Evolutionary conservation across 2,113 vertebrate species (phyloP).

Genomic region (Alligator sinensis): DNA sequence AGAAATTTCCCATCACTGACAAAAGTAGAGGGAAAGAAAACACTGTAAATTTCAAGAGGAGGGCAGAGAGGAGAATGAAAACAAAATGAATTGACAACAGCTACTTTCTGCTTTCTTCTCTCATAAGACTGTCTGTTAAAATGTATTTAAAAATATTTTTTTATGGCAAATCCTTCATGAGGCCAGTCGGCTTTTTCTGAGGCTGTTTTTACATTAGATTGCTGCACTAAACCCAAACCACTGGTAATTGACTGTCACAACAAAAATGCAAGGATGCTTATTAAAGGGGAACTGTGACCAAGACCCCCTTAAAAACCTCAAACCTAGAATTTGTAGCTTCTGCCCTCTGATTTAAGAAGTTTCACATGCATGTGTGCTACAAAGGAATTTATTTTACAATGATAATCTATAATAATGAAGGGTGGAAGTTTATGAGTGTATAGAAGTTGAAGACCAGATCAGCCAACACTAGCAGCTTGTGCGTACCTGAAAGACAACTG

Average conservation of each 20-base stretch:
- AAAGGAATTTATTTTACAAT: background rate
- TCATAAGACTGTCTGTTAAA: slow-evolving; percentile 7
- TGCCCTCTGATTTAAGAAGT: background rate
- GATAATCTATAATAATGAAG: background rate
- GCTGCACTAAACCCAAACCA: background rate
- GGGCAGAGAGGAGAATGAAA: slow-evolving; percentile 66
- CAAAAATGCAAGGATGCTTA: background rate
- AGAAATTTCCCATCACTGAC: slow-evolving; percentile 71
- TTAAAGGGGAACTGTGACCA: background rate
- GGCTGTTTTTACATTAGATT: background rate
- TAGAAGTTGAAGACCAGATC: background rate
- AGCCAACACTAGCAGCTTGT: background rate
- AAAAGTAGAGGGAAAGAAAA: slow-evolving; percentile 58
- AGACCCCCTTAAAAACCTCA: background rate
- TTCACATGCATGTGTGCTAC: background rate
- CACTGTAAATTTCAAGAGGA: slow-evolving; percentile 70
- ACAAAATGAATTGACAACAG: slow-evolving; percentile 41
- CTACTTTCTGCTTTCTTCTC: background rate
- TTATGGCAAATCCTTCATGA: background rate
- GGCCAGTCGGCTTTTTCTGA: background rate
- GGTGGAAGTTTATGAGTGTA: background rate
- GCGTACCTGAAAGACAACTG: background rate
- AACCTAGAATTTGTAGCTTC: background rate
- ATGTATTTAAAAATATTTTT: background rate
- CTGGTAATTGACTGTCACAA: background rate